Percentiles rank a stretch among this genome's conserved stretches.
Conservation (phyloP, 2,113 vertebrate species). For the Salminus brasiliensis region DNA sequence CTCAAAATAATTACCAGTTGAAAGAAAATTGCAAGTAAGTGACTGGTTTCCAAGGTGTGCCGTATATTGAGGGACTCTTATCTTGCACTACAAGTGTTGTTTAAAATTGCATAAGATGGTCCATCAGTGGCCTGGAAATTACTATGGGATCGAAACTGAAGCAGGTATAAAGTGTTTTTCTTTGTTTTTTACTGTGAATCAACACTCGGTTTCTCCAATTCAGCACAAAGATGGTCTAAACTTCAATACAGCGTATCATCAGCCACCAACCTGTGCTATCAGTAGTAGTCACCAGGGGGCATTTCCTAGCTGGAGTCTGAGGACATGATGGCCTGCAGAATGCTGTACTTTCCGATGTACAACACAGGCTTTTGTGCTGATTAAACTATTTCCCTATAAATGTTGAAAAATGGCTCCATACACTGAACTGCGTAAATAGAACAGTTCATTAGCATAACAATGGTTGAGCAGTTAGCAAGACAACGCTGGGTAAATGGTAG, state of each 20-base stretch:
- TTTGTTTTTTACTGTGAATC: not conserved
- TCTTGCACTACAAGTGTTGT: not conserved
- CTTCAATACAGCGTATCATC: not conserved
- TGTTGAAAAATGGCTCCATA: not conserved
- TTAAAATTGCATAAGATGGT: not conserved
- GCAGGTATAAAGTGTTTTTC: not conserved
- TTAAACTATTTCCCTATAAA: not conserved
- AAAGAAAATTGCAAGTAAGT: constrained; percentile 1
- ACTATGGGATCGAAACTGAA: not conserved
- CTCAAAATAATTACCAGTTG: constrained; percentile 8
- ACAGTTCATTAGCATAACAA: not conserved
- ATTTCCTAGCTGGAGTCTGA: not conserved
- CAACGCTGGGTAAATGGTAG: no score
- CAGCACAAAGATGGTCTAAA: not conserved
- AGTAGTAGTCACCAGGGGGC: not conserved
- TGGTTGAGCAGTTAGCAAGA: no score
- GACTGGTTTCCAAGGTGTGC: not conserved
- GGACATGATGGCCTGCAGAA: not conserved
- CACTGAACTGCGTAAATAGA: not conserved
- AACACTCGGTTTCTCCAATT: not conserved
- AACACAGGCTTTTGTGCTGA: not conserved
- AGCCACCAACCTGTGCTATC: not conserved
- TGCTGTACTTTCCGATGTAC: not conserved
- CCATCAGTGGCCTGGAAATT: not conserved
- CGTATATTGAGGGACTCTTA: not conserved